Evolutionary conservation across 2,113 vertebrate species (phyloP).

Genomic region (Riparia riparia): DNA sequence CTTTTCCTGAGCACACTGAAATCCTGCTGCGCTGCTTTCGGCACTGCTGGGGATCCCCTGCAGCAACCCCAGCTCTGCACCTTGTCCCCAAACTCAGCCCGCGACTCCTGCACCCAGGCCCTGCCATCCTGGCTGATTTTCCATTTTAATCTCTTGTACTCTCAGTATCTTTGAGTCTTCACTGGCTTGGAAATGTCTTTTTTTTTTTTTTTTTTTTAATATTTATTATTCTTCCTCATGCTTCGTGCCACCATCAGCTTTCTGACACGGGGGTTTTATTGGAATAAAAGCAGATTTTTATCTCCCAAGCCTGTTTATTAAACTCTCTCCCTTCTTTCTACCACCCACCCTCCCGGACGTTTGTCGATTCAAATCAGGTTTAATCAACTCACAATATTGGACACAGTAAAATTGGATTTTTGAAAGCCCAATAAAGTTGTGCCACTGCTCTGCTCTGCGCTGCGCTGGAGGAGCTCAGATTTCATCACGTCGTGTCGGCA

Average conservation of each 20-base stretch:
- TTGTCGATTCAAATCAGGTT: conserved; percentile 67
- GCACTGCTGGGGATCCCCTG: background rate
- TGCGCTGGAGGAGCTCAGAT: background rate
- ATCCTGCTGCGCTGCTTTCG: fast-evolving
- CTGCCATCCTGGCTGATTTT: background rate
- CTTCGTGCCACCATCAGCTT: background rate
- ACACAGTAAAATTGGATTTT: conserved; percentile 62
- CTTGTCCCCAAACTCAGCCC: background rate
- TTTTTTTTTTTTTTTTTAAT: background rate
- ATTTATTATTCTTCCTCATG: background rate
- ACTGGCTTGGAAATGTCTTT: background rate
- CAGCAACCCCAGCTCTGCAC: background rate
- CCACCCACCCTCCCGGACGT: background rate
- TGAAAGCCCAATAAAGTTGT: conserved; percentile 52
- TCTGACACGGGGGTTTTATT: background rate
- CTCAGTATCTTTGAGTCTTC: background rate
- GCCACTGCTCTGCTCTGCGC: background rate
- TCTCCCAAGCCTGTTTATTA: conserved; percentile 66
- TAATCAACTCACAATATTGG: conserved; percentile 60
- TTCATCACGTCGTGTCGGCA: background rate
- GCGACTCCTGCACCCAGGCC: background rate
- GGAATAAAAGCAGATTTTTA: conserved; percentile 64
- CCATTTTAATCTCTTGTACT: background rate
- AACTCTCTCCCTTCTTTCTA: conserved; percentile 6
- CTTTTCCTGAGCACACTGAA: background rate